Evolutionary conservation across 2,113 vertebrate species (phyloP), one percentile per base, ranked within the genome.

Genomic region (Lycocorax pyrrhopterus): DNA sequence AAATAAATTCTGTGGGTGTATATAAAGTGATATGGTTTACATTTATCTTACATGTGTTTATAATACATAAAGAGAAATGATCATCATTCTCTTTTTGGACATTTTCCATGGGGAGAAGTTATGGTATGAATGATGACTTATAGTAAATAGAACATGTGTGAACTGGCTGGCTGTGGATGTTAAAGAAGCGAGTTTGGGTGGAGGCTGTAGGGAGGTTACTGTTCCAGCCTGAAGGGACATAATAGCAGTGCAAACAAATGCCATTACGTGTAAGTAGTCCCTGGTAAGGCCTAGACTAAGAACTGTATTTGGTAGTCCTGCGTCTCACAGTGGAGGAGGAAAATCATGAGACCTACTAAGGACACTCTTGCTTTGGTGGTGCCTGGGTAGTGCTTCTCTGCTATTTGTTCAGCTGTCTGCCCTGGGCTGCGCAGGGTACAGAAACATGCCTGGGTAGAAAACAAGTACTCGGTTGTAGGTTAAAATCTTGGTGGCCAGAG

Each of bases 151-250:
- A 66, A 75, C 23, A 2, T 6, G 30, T 52, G 15, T 4, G 0
- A 69, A 30, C 43, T 49, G 51, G 13, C 33, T 74, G 67, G 30
- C 53, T 71, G 35, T 27, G 60, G 35, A 33, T 8, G 1, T 37
- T 33, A 22, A 66, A 84, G 67, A 30, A 41, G 44, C 4, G 4
- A 17, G n/a, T 30, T 80, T 0, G 0, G 16, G 18, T 43, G 46
- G 41, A 71, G 43, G 30, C 51, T 86, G 22, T 19, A 47, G 71
- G 43, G 10, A 75, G 25, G 49, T 79, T 58, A 17, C 13, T 46
- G 30, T 71, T 76, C 52, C 67, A 66, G 35, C 47, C 46, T 80
- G 37, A 27, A 53, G 55, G 58, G 58, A 29, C 27, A 1, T 39
- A 35, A 35, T 3, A 63, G 16, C 52, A 84, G 23, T 69, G 52